Evolutionary conservation across 2,113 vertebrate genomes (phyloP).

Genomic region (Cheirogaleus medius): DNA sequence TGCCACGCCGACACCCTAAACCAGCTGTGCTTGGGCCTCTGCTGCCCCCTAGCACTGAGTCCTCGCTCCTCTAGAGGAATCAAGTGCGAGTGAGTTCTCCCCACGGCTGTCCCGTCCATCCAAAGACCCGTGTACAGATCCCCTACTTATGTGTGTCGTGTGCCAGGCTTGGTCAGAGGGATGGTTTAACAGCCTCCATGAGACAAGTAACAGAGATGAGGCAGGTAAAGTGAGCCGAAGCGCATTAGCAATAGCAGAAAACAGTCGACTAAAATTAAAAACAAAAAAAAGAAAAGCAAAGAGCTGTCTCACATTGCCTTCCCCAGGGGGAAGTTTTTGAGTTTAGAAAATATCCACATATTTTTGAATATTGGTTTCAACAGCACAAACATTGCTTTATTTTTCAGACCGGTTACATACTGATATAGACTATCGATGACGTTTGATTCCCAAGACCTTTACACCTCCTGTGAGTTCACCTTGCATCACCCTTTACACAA

Average conservation of each 20-base stretch:
- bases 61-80: conserved; percentile 3
- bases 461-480: not conserved
- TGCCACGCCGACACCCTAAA: not conserved
- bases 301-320: not conserved
- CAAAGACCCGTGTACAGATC: too few relatives aligned
- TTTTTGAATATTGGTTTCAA: not conserved
- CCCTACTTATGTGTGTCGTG: not conserved
- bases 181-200: not conserved
- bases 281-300: not conserved
- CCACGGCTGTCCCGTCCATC: not conserved
- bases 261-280: not conserved
- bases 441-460: not conserved
- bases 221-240: not conserved
- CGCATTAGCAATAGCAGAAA: not conserved
- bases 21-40: conserved; percentile 77
- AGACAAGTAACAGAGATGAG: not conserved
- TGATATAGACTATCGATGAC: not conserved
- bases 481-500: not conserved
- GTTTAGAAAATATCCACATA: not conserved
- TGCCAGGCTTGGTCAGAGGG: not conserved
- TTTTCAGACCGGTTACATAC: not conserved
- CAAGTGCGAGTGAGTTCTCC: not conserved
- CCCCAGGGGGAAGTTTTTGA: not conserved
- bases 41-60: conserved; percentile 82
- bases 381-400: not conserved